Evolutionary conservation across 2,797 vertebrate genomes (phyloP).

Genomic region (Acomys russatus): DNA sequence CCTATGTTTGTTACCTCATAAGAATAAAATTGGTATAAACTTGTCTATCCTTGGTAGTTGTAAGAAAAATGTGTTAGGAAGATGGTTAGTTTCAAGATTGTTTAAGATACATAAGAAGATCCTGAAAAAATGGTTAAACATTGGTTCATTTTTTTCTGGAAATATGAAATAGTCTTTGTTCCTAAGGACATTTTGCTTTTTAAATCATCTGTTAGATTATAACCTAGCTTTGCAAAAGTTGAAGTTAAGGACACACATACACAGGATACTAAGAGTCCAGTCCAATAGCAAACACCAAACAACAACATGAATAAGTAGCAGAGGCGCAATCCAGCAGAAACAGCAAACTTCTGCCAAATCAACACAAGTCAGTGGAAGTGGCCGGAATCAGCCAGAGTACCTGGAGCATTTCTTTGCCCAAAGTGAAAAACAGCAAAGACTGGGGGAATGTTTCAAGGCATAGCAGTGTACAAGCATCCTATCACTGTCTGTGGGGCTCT

Average conservation of each 20-base stretch:
- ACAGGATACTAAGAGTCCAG: neutral
- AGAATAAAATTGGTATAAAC: neutral
- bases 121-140: neutral
- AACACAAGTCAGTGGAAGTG: too few relatives aligned
- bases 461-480: too few relatives aligned
- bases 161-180: neutral
- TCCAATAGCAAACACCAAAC: too few relatives aligned
- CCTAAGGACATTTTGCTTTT: neutral
- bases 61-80: neutral
- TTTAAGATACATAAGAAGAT: neutral
- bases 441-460: too few relatives aligned
- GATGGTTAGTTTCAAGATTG: neutral
- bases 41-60: neutral
- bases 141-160: neutral
- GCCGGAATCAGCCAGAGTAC: too few relatives aligned
- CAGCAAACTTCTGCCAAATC: too few relatives aligned
- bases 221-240: slow-evolving; percentile 12
- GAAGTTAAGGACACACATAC: slow-evolving; percentile 14
- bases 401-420: too few relatives aligned
- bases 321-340: too few relatives aligned
- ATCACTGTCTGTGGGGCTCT: too few relatives aligned
- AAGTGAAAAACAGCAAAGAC: too few relatives aligned
- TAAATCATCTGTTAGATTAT: slow-evolving; percentile 2
- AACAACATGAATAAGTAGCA: too few relatives aligned
- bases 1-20: neutral